Conservation (phyloP, 2,888 invertebrate species). For the Dolomedes plantarius region DNA sequence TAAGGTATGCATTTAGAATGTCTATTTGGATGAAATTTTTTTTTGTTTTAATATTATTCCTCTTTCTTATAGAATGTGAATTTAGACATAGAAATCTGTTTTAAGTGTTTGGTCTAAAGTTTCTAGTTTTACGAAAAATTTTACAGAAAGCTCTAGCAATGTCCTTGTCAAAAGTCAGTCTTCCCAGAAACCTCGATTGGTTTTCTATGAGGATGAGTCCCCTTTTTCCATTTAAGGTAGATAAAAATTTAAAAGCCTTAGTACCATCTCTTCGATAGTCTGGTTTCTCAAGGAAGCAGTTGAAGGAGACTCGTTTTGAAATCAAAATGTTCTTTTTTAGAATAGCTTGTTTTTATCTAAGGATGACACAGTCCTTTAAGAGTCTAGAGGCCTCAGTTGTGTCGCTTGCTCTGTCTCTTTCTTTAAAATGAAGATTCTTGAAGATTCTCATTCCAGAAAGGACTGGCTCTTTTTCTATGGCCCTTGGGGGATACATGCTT, state of each 20-base stretch:
- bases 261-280: neutral
- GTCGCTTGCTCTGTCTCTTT: too few relatives aligned
- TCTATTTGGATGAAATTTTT: too few relatives aligned
- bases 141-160: neutral
- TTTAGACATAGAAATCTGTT: too few relatives aligned
- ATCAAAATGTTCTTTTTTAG: neutral
- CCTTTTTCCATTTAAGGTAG: neutral
- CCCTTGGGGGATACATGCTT: too few relatives aligned
- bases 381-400: neutral
- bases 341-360: neutral
- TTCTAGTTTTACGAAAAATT: neutral
- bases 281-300: neutral
- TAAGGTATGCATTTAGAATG: too few relatives aligned
- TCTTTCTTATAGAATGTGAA: too few relatives aligned
- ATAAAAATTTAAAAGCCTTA: too few relatives aligned
- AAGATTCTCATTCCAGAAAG: neutral
- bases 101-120: conserved; percentile 1
- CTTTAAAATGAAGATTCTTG: too few relatives aligned
- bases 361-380: neutral
- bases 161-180: neutral
- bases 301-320: neutral
- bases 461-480: neutral
- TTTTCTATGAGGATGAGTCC: neutral
- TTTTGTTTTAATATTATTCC: too few relatives aligned
- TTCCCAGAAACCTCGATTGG: neutral